These are phyloP conservation scores for Acheta domesticus DNA, from an alignment of 2,888 invertebrate genomes.

Conservation along the genomic window DNA sequence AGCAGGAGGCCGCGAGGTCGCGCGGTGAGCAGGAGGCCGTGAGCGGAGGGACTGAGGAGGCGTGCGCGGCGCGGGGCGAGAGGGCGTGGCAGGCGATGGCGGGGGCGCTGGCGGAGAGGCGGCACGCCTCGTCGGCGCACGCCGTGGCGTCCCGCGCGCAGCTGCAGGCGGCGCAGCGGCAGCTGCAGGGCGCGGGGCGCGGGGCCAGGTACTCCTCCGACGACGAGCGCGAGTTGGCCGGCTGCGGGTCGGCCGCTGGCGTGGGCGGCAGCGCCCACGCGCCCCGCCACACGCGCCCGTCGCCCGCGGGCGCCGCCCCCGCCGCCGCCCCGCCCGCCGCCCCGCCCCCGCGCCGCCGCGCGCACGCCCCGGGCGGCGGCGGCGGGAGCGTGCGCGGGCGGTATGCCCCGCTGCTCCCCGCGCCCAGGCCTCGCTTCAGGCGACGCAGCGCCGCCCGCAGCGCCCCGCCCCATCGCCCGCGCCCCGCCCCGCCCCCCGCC, in stretches of 20 bases:
- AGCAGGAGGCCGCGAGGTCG: too few relatives aligned
- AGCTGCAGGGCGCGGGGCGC: too few relatives aligned
- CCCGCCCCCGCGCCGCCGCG: constrained; percentile 18
- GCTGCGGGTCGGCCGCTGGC: neutral
- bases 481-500: constrained; percentile 22
- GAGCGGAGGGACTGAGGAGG: too few relatives aligned
- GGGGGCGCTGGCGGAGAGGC: too few relatives aligned
- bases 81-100: too few relatives aligned
- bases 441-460: constrained; percentile 19
- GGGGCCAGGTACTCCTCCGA: too few relatives aligned
- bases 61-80: too few relatives aligned
- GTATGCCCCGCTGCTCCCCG: neutral
- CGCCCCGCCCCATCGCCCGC: constrained; percentile 23
- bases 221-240: too few relatives aligned
- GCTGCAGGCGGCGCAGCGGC: too few relatives aligned
- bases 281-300: neutral
- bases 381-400: constrained; percentile 6
- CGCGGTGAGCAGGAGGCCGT: too few relatives aligned
- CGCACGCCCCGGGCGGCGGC: constrained; percentile 19
- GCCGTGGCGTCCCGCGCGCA: too few relatives aligned
- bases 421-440: constrained; percentile 20
- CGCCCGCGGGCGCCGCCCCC: neutral
- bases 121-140: too few relatives aligned
- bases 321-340: neutral
- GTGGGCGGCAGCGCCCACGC: neutral